These are phyloP conservation scores for Scomber japonicus DNA, from an alignment of 2,113 vertebrate genomes.

Conservation along the genomic window DNA sequence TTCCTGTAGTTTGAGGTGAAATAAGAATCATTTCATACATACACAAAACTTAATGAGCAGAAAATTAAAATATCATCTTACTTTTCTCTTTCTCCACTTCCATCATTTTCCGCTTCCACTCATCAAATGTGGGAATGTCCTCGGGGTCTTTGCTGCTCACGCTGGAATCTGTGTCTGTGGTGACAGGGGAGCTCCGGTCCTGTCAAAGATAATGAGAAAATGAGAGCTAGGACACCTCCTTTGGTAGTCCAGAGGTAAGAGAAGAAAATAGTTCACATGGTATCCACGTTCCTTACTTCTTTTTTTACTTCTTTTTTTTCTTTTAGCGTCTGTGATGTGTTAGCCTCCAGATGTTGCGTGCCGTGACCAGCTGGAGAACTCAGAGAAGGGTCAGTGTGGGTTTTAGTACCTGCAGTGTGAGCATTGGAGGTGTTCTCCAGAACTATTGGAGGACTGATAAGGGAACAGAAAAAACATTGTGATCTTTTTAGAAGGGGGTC, in stretches of 20 bases:
- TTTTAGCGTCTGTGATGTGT: constrained; percentile 63
- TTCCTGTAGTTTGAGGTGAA: neutral
- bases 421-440: constrained; percentile 80
- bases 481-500: neutral
- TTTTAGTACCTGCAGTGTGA: constrained; percentile 74
- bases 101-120: constrained; percentile 98
- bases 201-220: constrained; percentile 61
- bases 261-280: constrained; percentile 20
- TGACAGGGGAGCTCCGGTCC: constrained; percentile 78
- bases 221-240: constrained; percentile 55
- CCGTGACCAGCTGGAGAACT: constrained; percentile 34
- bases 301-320: constrained; percentile 58
- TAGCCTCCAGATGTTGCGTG: constrained; percentile 59
- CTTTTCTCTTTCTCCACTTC: constrained; percentile 98
- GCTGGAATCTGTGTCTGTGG: constrained; percentile 87
- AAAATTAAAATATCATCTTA: constrained; percentile 75
- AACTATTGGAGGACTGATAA: constrained; percentile 71
- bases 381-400: constrained; percentile 46
- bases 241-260: neutral
- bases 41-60: neutral
- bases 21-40: neutral
- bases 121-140: constrained; percentile 98
- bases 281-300: constrained; percentile 48
- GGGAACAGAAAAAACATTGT: constrained; percentile 6
- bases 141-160: constrained; percentile 87